Base-by-base conservation (phyloP, 2,797 vertebrate species). In the Oryzias dopingdopingensis region DNA sequence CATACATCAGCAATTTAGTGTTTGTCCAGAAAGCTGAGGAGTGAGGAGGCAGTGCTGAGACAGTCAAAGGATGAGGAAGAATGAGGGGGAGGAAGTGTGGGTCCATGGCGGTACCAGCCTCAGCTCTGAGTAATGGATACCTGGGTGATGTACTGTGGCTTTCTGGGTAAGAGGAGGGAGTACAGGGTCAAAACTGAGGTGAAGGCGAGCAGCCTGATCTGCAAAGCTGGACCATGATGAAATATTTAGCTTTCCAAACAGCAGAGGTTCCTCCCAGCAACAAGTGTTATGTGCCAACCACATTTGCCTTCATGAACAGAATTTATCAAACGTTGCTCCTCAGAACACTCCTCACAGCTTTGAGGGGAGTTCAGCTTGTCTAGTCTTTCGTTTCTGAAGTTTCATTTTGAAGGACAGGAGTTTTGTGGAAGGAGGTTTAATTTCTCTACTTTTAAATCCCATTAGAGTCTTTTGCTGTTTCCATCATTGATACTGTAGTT, bases 41-140 rank as follows among this genome's bases (percentile, higher is more conserved):
- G 22, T 2, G 59, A 49, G 42, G 65, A 59, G 68, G 63, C 16
- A 41, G 15, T 16, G 58, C 52, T 75, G 64, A 76, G 65, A 67
- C 40, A 70, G 66, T 42, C 20, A 45, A 59, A 70, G 15, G 55
- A 64, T 52, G 55, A 51, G 48, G 45, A 73, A 60, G 70, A 70
- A 72, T 55, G 66, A 66, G 72, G 26, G 47, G 53, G 52, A 49
- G 64, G 56, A 52, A 56, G 55, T 18, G 57, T 62, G 46, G 58
- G 82, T 77, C 62, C 70, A 13, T 7, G 74, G 56, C 56, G 49
- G 86, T 90, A 88, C 88, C 87, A 89, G 85, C 56, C 77, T 14
- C 88, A 20, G 68, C 7, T 6, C 46, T 83, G 79, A 86, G 86
- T 83, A 77, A 80, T 74, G 74, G 73, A 67, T 70, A 80, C 79